These are phyloP conservation scores for Lordiphosa andalusiaca DNA, from an alignment of 2,888 invertebrate genomes.

Conservation along the genomic window DNA sequence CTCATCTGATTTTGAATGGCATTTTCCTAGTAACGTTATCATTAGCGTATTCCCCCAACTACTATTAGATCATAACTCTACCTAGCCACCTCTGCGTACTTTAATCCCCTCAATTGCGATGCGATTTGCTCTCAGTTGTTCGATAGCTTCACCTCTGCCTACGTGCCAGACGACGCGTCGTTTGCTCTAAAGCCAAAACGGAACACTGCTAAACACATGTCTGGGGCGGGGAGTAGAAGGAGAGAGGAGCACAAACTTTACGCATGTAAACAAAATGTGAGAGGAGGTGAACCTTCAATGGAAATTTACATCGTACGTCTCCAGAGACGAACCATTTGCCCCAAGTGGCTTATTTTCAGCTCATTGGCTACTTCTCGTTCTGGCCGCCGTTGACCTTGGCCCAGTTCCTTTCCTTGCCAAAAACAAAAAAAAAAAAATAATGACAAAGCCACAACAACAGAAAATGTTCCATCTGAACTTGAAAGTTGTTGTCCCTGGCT, in stretches of 20 bases:
- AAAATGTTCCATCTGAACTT: constrained; percentile 56
- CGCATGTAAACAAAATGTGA: constrained; percentile 14
- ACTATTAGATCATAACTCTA: too few relatives aligned
- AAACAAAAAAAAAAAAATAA: background rate
- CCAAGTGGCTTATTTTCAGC: too few relatives aligned
- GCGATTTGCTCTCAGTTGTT: constrained; percentile 12
- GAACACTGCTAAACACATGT: constrained; percentile 10
- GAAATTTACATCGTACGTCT: constrained; percentile 18
- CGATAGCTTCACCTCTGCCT: constrained; percentile 35
- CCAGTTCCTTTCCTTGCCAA: constrained; percentile 63
- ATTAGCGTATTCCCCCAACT: too few relatives aligned
- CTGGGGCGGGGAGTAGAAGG: background rate
- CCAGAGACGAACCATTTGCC: too few relatives aligned
- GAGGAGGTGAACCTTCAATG: constrained; percentile 15
- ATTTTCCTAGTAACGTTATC: too few relatives aligned
- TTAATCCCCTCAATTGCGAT: constrained; percentile 16
- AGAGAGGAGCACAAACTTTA: constrained; percentile 17
- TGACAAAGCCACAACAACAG: background rate
- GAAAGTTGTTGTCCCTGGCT: constrained; percentile 61
- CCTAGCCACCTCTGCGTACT: too few relatives aligned
- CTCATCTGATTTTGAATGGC: too few relatives aligned
- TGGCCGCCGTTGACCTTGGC: constrained; percentile 56
- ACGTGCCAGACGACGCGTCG: constrained; percentile 59
- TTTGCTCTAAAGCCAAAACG: constrained; percentile 11
- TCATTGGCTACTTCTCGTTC: constrained; percentile 23